Evolutionary conservation across 35 echinoderm and acorn worm genomes (phyloP).

Genomic region (Acanthaster planci): DNA sequence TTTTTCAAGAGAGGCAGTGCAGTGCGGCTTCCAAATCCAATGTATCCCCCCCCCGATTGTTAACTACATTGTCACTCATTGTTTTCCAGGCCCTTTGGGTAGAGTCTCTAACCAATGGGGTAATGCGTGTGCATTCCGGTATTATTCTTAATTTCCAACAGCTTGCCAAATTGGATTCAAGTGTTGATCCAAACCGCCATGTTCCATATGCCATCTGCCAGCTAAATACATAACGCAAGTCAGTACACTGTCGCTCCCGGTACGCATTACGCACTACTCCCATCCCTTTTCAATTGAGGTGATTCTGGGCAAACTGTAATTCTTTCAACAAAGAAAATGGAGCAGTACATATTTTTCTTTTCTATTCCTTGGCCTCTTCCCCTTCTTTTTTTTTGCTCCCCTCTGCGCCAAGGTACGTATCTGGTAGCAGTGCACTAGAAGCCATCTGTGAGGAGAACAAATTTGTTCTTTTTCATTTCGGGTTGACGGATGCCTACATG

Average conservation of each 20-base stretch:
- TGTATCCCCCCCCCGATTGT: not conserved
- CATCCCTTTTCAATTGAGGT: too few relatives aligned
- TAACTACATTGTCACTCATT: not conserved
- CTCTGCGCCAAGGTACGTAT: too few relatives aligned
- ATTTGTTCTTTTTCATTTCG: not conserved
- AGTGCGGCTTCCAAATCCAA: not conserved
- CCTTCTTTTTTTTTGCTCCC: too few relatives aligned
- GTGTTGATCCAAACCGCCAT: slow-evolving; percentile 21
- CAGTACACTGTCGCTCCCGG: slow-evolving; percentile 5
- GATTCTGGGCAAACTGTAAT: too few relatives aligned
- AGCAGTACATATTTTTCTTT: too few relatives aligned
- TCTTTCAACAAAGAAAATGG: too few relatives aligned
- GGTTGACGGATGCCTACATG: not conserved
- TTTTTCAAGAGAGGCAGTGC: not conserved
- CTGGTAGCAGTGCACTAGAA: not conserved
- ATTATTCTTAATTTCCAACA: slow-evolving; percentile 34
- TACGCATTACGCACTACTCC: not conserved
- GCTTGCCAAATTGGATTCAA: slow-evolving; percentile 26
- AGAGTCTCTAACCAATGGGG: not conserved
- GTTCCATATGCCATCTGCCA: slow-evolving; percentile 30
- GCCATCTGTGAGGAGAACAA: not conserved
- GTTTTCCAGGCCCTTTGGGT: slow-evolving; percentile 17
- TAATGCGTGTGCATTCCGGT: not conserved
- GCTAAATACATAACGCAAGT: slow-evolving; percentile 24
- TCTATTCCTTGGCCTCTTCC: too few relatives aligned